Conservation (phyloP, 2,113 vertebrate species). For the Taxidea taxus region DNA sequence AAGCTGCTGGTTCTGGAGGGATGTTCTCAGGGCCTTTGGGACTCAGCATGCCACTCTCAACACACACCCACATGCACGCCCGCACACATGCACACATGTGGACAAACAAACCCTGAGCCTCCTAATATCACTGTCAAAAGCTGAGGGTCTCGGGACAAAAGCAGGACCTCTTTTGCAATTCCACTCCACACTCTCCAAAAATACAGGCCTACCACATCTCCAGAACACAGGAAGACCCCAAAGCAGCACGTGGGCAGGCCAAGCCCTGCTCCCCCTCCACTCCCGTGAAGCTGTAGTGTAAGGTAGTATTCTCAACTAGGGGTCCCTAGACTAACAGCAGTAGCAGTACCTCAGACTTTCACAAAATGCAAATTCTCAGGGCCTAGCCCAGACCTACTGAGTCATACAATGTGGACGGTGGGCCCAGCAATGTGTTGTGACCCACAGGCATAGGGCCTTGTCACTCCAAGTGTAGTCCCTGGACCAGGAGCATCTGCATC, state of each 20-base stretch:
- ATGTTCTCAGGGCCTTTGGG: constrained; percentile 30
- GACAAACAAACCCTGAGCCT: not conserved
- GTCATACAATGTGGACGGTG: not conserved
- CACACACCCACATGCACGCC: not conserved
- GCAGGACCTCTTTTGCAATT: not conserved
- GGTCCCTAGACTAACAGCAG: too few species aligned
- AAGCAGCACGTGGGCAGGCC: not conserved
- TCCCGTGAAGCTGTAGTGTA: fast-evolving
- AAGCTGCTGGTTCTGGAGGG: not conserved
- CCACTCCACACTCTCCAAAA: not conserved
- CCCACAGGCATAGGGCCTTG: not conserved
- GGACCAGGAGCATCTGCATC: not conserved
- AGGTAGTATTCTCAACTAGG: not conserved
- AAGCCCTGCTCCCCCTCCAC: not conserved
- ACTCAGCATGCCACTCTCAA: not conserved
- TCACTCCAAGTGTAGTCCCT: not conserved
- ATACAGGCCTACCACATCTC: not conserved
- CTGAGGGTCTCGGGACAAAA: not conserved
- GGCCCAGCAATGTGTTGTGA: not conserved
- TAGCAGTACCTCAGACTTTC: not conserved
- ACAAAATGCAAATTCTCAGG: not conserved
- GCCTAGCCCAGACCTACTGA: not conserved
- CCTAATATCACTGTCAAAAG: not conserved
- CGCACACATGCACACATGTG: fast-evolving
- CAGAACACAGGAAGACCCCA: not conserved